Conservation (phyloP, 2,113 vertebrate species). For the Toxotes chatareus region DNA sequence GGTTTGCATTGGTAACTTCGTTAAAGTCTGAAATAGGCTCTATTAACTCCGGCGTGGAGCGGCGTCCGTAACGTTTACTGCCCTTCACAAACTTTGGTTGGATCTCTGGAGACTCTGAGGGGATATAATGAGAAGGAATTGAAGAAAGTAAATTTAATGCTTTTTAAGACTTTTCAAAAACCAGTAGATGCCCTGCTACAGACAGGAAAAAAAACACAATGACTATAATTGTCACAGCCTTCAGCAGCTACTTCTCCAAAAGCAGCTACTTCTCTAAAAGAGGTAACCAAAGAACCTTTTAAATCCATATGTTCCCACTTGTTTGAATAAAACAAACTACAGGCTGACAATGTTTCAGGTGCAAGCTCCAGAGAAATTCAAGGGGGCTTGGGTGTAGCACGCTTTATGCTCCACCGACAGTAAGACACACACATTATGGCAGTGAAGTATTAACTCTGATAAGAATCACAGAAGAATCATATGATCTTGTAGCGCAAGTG, state of each 20-base stretch:
- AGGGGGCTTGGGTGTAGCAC: neutral
- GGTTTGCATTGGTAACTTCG: slow-evolving; percentile 78
- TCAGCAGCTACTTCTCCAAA: slow-evolving; percentile 46
- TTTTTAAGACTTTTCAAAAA: neutral
- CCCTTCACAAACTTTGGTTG: slow-evolving; percentile 95
- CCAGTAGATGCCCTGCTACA: neutral
- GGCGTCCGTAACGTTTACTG: slow-evolving; percentile 93
- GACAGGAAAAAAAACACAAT: neutral
- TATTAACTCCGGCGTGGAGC: slow-evolving; percentile 89
- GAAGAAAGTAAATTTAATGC: neutral
- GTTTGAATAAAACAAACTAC: neutral
- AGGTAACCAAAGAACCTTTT: neutral
- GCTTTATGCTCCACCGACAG: neutral
- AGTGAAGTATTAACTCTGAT: neutral
- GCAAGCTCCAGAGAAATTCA: neutral
- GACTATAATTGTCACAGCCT: slow-evolving; percentile 4
- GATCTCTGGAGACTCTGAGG: slow-evolving; percentile 87
- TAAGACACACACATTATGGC: neutral
- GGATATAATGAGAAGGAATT: neutral
- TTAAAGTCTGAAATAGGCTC: slow-evolving; percentile 82
- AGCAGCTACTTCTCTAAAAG: slow-evolving; percentile 46
- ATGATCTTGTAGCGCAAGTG: neutral
- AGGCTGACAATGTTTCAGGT: neutral
- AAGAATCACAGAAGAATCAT: too few species aligned
- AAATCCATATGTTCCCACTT: neutral